Conservation (phyloP, 2,113 vertebrate species). For the Electrona antarctica region DNA sequence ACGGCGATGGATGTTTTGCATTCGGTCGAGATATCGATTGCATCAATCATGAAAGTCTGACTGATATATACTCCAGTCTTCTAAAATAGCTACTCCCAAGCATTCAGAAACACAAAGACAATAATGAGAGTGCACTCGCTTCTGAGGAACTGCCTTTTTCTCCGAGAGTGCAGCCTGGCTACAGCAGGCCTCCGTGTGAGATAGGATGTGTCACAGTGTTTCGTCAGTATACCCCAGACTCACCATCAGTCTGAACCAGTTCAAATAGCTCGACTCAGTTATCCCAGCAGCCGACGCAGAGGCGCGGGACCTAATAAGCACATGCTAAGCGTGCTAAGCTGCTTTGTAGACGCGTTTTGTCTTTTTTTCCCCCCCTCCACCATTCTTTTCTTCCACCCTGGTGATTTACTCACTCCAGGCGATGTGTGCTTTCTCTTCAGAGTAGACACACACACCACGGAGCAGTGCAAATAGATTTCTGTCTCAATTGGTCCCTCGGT, state of each 20-base stretch:
- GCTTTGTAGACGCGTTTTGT: constrained; percentile 68
- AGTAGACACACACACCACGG: constrained; percentile 50
- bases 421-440: constrained; percentile 66
- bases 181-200: constrained; percentile 44
- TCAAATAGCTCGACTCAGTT: constrained; percentile 71
- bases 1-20: no score
- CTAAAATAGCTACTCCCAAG: constrained; percentile 6
- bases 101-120: not conserved
- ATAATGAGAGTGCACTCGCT: constrained; percentile 19
- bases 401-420: constrained; percentile 77
- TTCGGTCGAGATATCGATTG: no score
- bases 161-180: constrained; percentile 35
- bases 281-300: constrained; percentile 65
- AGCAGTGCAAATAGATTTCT: constrained; percentile 76
- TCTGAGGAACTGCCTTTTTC: constrained; percentile 28
- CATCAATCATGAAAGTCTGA: not conserved
- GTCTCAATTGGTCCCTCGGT: constrained; percentile 80
- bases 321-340: constrained; percentile 72
- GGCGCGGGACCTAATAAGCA: constrained; percentile 69
- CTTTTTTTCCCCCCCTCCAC: constrained; percentile 17
- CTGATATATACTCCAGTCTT: constrained; percentile 4
- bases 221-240: constrained; percentile 77
- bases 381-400: constrained; percentile 72
- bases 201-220: constrained; percentile 71
- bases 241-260: constrained; percentile 69